Percentiles rank a stretch among this genome's conserved stretches.
Conservation (phyloP, 1,140 invertebrate genomes). For the Apolygus lucorum region DNA sequence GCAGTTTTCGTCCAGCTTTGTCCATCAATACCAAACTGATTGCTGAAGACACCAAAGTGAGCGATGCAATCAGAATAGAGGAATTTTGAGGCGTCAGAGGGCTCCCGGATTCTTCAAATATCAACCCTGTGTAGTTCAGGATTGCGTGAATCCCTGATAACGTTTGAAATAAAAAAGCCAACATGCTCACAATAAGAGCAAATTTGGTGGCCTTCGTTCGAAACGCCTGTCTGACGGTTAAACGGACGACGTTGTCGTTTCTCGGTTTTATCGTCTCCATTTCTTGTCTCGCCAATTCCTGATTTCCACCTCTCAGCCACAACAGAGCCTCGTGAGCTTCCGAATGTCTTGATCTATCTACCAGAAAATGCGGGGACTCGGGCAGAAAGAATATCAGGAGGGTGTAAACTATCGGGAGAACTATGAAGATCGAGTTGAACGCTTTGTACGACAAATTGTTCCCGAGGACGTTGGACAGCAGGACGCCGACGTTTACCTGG, state of each 20-base stretch:
- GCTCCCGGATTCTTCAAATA: background rate
- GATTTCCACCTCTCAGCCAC: background rate
- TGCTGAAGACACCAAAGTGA: background rate
- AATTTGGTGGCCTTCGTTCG: background rate
- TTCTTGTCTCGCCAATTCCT: background rate
- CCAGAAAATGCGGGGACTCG: background rate
- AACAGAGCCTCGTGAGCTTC: background rate
- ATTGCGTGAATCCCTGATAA: background rate
- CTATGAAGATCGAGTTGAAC: background rate
- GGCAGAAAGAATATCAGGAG: background rate
- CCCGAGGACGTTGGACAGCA: background rate
- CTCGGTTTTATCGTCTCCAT: background rate
- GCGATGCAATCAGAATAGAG: background rate
- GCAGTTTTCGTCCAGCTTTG: background rate
- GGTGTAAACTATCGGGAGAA: background rate
- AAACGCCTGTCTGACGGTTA: background rate
- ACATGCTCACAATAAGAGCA: background rate
- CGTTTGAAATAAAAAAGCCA: background rate
- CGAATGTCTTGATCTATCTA: background rate
- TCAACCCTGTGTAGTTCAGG: background rate
- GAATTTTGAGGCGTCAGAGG: background rate
- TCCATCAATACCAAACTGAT: background rate
- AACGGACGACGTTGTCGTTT: too few species aligned
- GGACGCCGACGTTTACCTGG: background rate
- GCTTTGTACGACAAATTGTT: background rate